A percentile compares a stretch with the other conserved stretches of the same genome.
These are phyloP conservation scores for Drosophila equinoxialis DNA, from an alignment of 1,140 invertebrate species.

Conservation along the genomic window DNA sequence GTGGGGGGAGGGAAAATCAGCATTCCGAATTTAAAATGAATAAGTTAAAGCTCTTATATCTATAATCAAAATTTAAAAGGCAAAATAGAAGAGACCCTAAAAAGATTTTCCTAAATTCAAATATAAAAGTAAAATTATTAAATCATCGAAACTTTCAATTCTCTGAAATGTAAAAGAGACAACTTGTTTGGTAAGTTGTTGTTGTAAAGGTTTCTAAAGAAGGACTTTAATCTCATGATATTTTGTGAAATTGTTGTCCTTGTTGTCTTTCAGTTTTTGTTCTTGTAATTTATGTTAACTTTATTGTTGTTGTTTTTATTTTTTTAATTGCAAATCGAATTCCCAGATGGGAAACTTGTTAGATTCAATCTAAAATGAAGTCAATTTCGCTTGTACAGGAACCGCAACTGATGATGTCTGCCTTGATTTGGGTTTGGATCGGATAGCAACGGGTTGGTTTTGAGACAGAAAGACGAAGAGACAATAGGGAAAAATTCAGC, in stretches of 20 bases:
- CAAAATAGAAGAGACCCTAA: neutral
- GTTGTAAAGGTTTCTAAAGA: too few relatives aligned
- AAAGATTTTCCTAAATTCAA: neutral
- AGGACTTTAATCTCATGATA: too few relatives aligned
- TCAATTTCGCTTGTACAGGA: conserved; percentile 52
- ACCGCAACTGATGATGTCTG: conserved; percentile 63
- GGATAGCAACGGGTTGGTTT: neutral
- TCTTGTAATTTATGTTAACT: too few relatives aligned
- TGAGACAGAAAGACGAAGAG: neutral
- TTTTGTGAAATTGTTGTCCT: too few relatives aligned
- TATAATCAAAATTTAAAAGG: neutral
- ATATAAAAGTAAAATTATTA: too few relatives aligned
- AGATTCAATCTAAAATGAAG: conserved; percentile 74
- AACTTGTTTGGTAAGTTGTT: too few relatives aligned
- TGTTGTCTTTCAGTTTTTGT: too few relatives aligned
- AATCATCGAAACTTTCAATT: too few relatives aligned
- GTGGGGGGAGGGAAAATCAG: neutral
- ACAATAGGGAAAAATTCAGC: conserved; percentile 57
- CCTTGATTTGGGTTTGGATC: conserved; percentile 18
- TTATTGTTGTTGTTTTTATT: too few relatives aligned
- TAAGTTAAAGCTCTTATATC: neutral
- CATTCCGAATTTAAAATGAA: neutral
- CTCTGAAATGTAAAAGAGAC: too few relatives aligned
- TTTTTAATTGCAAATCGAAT: conserved; percentile 5
- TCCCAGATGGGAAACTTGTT: neutral